Percentiles rank a stretch among this genome's conserved stretches.
These are phyloP conservation scores for Origma solitaria DNA, from an alignment of 2,113 vertebrate species.

Conservation along the genomic window DNA sequence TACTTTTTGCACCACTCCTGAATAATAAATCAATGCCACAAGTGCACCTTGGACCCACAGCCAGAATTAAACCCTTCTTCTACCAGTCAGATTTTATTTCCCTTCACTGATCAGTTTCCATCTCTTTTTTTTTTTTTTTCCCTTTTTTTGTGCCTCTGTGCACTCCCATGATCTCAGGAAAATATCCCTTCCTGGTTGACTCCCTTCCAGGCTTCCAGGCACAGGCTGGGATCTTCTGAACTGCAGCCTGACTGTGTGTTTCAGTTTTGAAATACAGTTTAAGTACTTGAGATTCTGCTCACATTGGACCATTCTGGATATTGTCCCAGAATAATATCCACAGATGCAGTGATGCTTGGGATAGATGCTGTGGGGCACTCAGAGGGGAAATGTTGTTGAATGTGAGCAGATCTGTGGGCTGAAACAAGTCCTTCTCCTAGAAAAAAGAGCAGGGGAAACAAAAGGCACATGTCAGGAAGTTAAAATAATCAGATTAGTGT, in stretches of 20 bases:
- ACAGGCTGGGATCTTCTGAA: neutral
- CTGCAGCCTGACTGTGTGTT: neutral
- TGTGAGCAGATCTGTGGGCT: neutral
- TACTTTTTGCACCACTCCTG: neutral
- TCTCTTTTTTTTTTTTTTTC: fast-evolving
- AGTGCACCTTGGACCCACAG: neutral
- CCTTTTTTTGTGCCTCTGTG: neutral
- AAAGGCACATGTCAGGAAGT: neutral
- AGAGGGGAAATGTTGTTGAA: neutral
- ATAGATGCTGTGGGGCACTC: neutral
- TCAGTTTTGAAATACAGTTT: neutral
- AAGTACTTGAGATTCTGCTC: neutral
- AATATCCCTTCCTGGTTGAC: neutral
- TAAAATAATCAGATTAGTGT: neutral
- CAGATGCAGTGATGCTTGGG: neutral
- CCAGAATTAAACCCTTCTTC: neutral
- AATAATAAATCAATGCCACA: neutral
- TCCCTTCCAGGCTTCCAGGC: neutral
- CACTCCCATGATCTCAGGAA: neutral
- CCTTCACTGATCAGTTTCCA: neutral
- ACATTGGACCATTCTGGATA: neutral
- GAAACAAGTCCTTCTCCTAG: neutral
- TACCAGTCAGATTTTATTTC: neutral
- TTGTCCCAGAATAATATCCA: neutral
- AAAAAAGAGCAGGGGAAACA: neutral